Base-by-base conservation (phyloP, 2,888 invertebrate species). In the Hartigia nigra region DNA sequence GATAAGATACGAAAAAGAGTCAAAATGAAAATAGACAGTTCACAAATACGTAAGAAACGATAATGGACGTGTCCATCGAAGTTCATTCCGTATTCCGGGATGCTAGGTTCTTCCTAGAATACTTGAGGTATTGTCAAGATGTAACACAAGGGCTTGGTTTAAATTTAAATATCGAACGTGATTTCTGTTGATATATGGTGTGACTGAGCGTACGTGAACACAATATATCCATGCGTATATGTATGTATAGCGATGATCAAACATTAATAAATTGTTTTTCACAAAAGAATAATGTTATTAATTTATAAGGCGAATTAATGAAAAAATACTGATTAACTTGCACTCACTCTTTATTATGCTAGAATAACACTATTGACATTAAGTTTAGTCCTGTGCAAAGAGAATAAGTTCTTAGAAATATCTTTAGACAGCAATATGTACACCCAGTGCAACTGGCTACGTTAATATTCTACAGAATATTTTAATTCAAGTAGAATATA, bases 231-330 rank as follows among this genome's bases (percentile, higher is more conserved):
- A 82, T 82, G 32, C 72, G 5, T 72, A 82, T 85, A 81, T 82
- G 84, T 82, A 83, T 88, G 85, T 85, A 88, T 84, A 86, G 83
- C 84, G 77, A 82, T 81, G 82, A 83, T 85, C 82, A 85, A 84
- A 74, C 84, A 35, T 70, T 69, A 87, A 86, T 87, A 87, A 88
- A 86, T 86, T 84, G 86, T 89, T 89, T 88, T 88, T 85, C 85
- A 85, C 80, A 81, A 79, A 81, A 77, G 74, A 75, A 34, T 74
- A 74, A 76, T 76, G 69, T 70, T 39, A 75, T 74, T 34, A 36
- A n/a, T 76, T 81, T 69, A 14, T 74, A 74, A 12, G 35, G 37
- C 70, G 55, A 70, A 1, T 23, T 5, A 55, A 55, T 55, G 2
- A 23, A 2, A 55, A 55, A 55, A 23, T 9, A 23, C 23, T 55